Evolutionary conservation across 1,140 invertebrate genomes (phyloP).

Genomic region (Diploscapter pachys): DNA sequence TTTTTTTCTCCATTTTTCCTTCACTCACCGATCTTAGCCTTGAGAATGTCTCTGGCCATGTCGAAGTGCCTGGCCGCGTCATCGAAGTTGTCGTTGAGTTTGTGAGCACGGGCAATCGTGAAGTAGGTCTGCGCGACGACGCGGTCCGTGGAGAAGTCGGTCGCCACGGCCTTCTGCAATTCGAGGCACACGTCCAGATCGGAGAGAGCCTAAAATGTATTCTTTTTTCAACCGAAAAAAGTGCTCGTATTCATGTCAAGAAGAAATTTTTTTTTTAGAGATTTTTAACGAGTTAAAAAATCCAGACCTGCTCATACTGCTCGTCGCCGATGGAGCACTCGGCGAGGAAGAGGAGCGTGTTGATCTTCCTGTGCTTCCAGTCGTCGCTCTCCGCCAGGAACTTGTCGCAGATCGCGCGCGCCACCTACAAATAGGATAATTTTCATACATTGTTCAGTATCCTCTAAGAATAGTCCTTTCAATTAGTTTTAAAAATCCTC

Average conservation of each 20-base stretch:
- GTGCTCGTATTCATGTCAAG: not conserved
- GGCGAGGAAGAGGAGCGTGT: not conserved
- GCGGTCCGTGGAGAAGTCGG: not conserved
- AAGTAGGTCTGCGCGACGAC: conserved; percentile 5
- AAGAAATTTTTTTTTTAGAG: no score
- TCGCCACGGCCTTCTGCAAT: not conserved
- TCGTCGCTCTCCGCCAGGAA: not conserved
- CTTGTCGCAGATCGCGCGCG: conserved; percentile 1
- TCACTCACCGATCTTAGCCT: not conserved
- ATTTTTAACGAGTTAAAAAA: no score
- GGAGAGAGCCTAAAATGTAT: conserved; percentile 8
- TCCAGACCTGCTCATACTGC: conserved; percentile 1
- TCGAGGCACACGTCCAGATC: not conserved
- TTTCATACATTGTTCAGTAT: no score
- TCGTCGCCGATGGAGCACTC: conserved; percentile 5
- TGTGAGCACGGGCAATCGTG: not conserved
- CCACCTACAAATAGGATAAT: not conserved
- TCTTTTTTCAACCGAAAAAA: no score
- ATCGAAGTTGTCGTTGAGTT: conserved; percentile 4
- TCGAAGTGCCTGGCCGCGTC: conserved; percentile 6
- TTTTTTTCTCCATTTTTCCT: no score
- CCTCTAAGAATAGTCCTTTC: no score
- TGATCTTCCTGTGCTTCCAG: conserved; percentile 1
- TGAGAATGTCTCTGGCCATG: not conserved
- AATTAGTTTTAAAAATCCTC: no score